These are phyloP conservation scores for Calypte anna DNA, from an alignment of 2,113 vertebrate genomes.

Conservation along the genomic window DNA sequence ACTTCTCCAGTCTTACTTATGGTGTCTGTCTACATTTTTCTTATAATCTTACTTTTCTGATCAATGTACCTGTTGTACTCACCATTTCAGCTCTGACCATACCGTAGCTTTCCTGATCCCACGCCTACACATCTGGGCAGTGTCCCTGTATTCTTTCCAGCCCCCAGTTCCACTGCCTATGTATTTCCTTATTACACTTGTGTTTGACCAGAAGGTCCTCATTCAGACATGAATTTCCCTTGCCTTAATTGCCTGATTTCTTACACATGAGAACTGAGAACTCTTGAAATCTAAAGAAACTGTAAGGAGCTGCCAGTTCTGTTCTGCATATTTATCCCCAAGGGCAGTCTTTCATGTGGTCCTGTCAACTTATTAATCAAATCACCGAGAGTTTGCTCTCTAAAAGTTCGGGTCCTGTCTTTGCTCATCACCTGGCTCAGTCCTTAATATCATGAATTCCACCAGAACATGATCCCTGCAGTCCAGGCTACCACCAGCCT, in stretches of 20 bases:
- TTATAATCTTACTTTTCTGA: neutral
- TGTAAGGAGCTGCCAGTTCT: neutral
- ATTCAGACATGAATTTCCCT: neutral
- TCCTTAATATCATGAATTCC: neutral
- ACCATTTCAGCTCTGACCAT: neutral
- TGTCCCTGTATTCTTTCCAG: neutral
- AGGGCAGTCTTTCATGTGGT: neutral
- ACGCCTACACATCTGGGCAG: neutral
- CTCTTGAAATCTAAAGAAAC: neutral
- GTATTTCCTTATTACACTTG: neutral
- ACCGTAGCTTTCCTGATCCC: neutral
- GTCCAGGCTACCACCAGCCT: neutral
- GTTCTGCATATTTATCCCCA: neutral
- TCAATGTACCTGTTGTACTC: neutral
- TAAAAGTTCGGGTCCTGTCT: too few relatives aligned
- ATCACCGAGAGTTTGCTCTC: too few relatives aligned
- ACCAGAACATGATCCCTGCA: neutral
- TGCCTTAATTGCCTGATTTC: neutral
- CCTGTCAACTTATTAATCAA: too few relatives aligned
- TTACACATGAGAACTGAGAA: neutral
- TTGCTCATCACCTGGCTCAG: too few relatives aligned
- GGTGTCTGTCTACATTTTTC: neutral
- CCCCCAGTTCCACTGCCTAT: neutral
- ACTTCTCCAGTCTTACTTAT: neutral
- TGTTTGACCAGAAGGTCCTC: neutral